Percentiles rank a stretch among this genome's conserved stretches.
These are phyloP conservation scores for Lagodon rhomboides DNA, from an alignment of 2,797 vertebrate species.

Conservation along the genomic window DNA sequence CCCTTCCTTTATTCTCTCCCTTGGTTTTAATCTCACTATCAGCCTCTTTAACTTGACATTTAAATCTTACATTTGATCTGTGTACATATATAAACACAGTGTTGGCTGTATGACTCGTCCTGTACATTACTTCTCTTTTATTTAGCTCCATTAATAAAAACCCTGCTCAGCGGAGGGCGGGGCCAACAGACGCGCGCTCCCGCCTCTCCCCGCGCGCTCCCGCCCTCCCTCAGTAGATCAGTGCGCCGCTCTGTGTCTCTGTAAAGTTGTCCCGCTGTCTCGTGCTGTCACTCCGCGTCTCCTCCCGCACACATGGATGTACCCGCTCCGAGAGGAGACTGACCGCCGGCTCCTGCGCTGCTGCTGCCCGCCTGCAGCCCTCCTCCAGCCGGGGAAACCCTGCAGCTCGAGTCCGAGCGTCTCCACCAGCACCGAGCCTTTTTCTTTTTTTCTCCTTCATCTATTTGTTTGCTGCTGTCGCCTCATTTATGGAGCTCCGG, in stretches of 20 bases:
- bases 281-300: not conserved
- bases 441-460: not conserved
- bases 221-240: not conserved
- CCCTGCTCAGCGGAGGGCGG: conserved; percentile 45
- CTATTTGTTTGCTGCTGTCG: not conserved
- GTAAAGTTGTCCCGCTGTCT: too few relatives aligned
- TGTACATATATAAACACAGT: too few relatives aligned
- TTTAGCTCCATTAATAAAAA: conserved; percentile 11
- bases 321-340: conserved; percentile 9
- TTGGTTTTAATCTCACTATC: too few relatives aligned
- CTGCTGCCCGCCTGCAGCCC: conserved; percentile 22
- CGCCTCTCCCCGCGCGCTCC: conserved; percentile 34
- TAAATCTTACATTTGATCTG: too few relatives aligned
- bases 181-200: conserved; percentile 46
- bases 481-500: conserved; percentile 42
- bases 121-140: not conserved
- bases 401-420: conserved; percentile 31
- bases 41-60: too few relatives aligned
- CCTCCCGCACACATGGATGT: conserved; percentile 36
- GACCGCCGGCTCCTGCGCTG: conserved; percentile 32
- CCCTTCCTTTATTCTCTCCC: too few relatives aligned
- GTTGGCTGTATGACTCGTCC: too few relatives aligned
- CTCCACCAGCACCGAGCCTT: not conserved
- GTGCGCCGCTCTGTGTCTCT: not conserved
- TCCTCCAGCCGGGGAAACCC: conserved; percentile 48